These are phyloP conservation scores for Crotalus horridus DNA, from an alignment of 2,113 vertebrate species.

Conservation along the genomic window DNA sequence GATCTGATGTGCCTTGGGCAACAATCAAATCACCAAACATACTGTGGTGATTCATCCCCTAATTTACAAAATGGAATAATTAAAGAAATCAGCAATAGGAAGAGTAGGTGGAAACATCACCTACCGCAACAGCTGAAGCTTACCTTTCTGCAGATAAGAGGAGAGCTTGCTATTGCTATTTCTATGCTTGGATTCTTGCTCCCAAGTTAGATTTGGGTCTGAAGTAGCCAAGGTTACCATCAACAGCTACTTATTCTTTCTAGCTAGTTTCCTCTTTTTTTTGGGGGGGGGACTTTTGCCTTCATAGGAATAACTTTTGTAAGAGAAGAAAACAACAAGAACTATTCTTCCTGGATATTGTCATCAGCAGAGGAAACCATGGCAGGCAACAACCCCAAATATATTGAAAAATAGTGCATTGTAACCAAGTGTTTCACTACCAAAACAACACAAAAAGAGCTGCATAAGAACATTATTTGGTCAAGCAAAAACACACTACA, in stretches of 20 bases:
- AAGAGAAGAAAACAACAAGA: background rate
- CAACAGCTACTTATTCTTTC: background rate
- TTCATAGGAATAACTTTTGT: background rate
- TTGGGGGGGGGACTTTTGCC: background rate
- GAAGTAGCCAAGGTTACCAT: background rate
- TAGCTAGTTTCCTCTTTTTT: background rate
- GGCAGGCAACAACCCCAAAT: background rate
- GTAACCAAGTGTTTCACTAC: background rate
- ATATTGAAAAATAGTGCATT: background rate
- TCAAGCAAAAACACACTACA: background rate
- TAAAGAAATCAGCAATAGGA: background rate
- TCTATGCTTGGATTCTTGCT: background rate
- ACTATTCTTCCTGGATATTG: background rate
- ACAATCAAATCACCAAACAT: background rate
- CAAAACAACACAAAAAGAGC: background rate
- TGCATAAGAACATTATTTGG: background rate
- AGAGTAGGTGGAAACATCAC: background rate
- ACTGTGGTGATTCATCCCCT: background rate
- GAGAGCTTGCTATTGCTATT: background rate
- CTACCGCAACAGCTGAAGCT: background rate
- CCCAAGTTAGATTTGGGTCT: background rate
- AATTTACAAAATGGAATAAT: background rate
- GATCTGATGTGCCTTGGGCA: background rate
- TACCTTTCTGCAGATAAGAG: background rate
- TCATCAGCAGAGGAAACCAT: background rate